Evolutionary conservation across 2,888 invertebrate species (phyloP).

Genomic region (Tigriopus californicus): DNA sequence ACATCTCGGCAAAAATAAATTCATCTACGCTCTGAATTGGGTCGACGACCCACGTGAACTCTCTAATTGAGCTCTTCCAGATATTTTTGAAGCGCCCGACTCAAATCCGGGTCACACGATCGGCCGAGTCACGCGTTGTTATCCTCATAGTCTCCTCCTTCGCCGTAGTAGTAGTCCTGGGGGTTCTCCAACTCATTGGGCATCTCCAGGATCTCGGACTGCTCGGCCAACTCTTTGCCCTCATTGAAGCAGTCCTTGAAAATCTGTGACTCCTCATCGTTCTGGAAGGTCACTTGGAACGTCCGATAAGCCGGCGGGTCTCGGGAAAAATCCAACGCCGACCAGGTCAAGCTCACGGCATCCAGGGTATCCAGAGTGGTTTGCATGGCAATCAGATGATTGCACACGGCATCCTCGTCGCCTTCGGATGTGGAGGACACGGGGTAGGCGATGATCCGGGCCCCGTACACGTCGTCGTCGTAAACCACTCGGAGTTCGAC

Average conservation of each 20-base stretch:
- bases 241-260: not conserved
- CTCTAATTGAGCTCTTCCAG: too few relatives aligned
- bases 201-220: not conserved
- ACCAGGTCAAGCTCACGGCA: constrained; percentile 16
- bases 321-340: constrained; percentile 19
- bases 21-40: too few relatives aligned
- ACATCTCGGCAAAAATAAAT: too few relatives aligned
- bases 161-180: not conserved
- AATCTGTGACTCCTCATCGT: not conserved
- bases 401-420: constrained; percentile 18
- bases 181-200: not conserved
- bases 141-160: not conserved
- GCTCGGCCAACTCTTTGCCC: constrained; percentile 5
- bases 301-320: not conserved
- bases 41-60: too few relatives aligned
- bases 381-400: constrained; percentile 21
- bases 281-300: not conserved
- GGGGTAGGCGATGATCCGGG: constrained; percentile 18
- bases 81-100: too few relatives aligned
- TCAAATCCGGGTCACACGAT: too few relatives aligned
- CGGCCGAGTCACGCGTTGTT: constrained; percentile 21
- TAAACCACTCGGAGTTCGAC: constrained; percentile 20
- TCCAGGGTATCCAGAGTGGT: constrained; percentile 18
- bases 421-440: not conserved
- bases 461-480: constrained; percentile 21